phyloP scores from a whole-genome alignment of 2,888 invertebrate genomes.

The Tholera decimalis region DNA sequence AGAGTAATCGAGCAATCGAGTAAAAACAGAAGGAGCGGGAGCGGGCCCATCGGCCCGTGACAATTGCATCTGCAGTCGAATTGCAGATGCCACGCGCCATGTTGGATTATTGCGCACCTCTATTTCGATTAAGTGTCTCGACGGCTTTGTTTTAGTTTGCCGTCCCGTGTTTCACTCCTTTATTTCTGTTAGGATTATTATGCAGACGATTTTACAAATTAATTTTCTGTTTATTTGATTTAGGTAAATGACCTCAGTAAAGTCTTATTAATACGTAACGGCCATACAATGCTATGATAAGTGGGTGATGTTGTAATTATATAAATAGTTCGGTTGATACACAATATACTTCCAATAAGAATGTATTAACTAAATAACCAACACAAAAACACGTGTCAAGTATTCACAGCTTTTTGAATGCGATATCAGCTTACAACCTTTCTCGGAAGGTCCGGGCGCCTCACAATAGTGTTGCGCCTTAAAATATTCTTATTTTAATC shows the following conservation, averaged over 20 bases:
- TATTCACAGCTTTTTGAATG: slow-evolving; percentile 68
- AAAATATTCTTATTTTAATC: slow-evolving; percentile 89
- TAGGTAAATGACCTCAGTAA: background rate
- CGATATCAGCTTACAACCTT: slow-evolving; percentile 75
- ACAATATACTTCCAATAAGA: slow-evolving; percentile 10
- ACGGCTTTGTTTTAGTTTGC: slow-evolving; percentile 75
- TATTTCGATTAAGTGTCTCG: slow-evolving; percentile 83
- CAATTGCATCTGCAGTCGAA: slow-evolving; percentile 88
- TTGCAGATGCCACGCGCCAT: slow-evolving; percentile 86
- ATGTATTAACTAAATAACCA: slow-evolving; percentile 26
- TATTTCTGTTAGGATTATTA: slow-evolving; percentile 35
- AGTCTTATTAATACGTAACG: slow-evolving; percentile 4
- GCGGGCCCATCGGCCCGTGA: slow-evolving; percentile 84
- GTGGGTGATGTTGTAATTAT: slow-evolving; percentile 16
- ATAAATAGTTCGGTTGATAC: slow-evolving; percentile 8
- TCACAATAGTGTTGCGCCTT: slow-evolving; percentile 84
- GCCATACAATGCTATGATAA: slow-evolving; percentile 23
- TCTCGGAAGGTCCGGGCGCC: slow-evolving; percentile 73
- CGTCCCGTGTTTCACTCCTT: slow-evolving; percentile 42
- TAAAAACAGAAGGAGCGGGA: slow-evolving; percentile 86
- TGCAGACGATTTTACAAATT: slow-evolving; percentile 35
- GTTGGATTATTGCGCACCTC: slow-evolving; percentile 86
- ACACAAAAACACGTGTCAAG: slow-evolving; percentile 61
- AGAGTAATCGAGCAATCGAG: slow-evolving; percentile 88
- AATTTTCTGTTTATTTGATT: slow-evolving; percentile 15